phyloP scores from a whole-genome alignment of 2,888 invertebrate species.

The Conomelus anceps region DNA sequence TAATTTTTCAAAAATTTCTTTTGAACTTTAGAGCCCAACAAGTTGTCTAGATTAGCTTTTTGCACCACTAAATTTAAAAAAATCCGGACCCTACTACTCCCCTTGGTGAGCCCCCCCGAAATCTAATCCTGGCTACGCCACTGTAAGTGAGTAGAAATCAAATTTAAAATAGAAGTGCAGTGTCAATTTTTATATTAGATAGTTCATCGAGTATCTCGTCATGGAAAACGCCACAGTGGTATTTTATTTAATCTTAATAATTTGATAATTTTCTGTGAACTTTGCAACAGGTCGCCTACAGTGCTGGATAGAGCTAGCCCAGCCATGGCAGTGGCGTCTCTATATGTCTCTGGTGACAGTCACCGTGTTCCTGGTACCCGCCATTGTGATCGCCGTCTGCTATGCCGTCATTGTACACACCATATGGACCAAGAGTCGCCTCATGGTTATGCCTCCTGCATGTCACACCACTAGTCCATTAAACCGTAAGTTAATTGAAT shows the following conservation, averaged over 20 bases:
- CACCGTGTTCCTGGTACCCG: constrained; percentile 77
- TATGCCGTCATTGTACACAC: constrained; percentile 86
- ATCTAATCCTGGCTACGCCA: too few relatives aligned
- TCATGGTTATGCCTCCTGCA: constrained; percentile 42
- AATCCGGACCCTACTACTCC: too few relatives aligned
- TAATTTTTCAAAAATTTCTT: too few relatives aligned
- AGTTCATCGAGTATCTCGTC: too few relatives aligned
- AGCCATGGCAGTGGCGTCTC: constrained; percentile 71
- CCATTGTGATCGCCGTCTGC: constrained; percentile 80
- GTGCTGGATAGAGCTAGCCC: constrained; percentile 82
- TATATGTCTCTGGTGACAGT: constrained; percentile 80
- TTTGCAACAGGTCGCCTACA: constrained; percentile 55
- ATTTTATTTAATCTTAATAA: neutral
- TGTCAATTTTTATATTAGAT: too few relatives aligned
- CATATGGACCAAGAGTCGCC: constrained; percentile 80
- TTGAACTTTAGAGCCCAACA: too few relatives aligned
- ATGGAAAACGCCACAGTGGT: too few relatives aligned
- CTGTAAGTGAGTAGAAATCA: neutral
- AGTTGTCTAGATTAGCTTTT: too few relatives aligned
- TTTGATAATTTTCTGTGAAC: neutral
- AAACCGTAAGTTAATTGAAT: neutral
- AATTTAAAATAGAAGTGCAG: neutral
- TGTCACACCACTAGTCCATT: neutral
- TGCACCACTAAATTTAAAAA: too few relatives aligned
- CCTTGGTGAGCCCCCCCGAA: too few relatives aligned